These are phyloP conservation scores for Myrmecophaga tridactyla DNA, from an alignment of 2,113 vertebrate genomes.

Conservation along the genomic window DNA sequence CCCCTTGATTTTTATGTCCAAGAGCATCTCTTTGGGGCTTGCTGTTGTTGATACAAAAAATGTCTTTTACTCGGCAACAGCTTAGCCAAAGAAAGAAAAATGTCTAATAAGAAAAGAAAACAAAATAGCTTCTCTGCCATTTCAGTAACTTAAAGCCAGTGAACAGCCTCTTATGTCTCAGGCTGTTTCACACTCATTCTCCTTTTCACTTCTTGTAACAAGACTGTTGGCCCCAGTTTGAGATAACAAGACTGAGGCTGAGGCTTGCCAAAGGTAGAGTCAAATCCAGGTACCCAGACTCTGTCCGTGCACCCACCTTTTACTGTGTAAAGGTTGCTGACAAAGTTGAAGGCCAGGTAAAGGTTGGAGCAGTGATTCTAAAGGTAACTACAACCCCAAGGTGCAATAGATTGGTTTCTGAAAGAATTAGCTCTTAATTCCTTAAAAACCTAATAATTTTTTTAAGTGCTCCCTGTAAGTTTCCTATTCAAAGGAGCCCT, in stretches of 20 bases:
- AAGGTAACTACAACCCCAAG: neutral
- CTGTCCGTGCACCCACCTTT: neutral
- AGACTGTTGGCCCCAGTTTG: neutral
- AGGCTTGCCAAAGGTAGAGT: neutral
- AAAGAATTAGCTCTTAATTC: conserved; percentile 39
- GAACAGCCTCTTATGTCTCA: neutral
- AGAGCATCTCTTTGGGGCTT: neutral
- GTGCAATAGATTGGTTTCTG: neutral
- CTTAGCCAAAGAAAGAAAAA: conserved; percentile 27
- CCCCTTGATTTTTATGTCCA: neutral
- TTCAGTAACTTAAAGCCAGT: neutral
- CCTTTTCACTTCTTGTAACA: neutral
- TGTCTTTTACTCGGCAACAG: conserved; percentile 6
- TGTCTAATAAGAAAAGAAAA: neutral
- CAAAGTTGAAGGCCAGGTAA: neutral
- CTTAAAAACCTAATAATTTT: conserved; percentile 28
- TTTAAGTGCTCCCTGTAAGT: neutral
- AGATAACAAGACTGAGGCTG: neutral
- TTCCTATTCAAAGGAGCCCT: conserved; percentile 23
- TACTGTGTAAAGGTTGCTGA: neutral
- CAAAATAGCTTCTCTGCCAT: neutral
- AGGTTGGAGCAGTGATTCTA: neutral
- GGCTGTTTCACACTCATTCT: neutral
- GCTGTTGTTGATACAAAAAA: conserved; percentile 57
- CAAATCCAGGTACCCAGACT: neutral